Evolutionary conservation across 1,140 invertebrate species (phyloP).

Genomic region (Rhyzopertha dominica): DNA sequence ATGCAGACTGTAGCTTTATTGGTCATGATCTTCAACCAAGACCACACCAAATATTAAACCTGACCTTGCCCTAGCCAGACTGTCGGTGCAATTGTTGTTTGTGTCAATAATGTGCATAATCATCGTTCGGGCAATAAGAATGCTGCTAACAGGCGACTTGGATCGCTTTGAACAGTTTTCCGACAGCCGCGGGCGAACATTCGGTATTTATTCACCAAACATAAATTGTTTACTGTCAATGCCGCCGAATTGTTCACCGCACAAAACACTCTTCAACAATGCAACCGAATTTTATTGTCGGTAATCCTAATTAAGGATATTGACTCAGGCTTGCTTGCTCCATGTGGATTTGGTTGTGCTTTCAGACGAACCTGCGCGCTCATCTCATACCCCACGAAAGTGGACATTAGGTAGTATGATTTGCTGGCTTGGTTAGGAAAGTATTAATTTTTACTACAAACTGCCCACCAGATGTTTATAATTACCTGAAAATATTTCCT

Average conservation of each 20-base stretch:
- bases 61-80: conserved; percentile 34
- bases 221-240: conserved; percentile 23
- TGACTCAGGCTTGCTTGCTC: too few relatives aligned
- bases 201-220: conserved; percentile 20
- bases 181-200: conserved; percentile 19
- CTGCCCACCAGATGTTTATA: too few relatives aligned
- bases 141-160: conserved; percentile 25
- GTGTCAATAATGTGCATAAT: conserved; percentile 34
- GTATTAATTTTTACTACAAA: too few relatives aligned
- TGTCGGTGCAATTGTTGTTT: conserved; percentile 39
- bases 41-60: conserved; percentile 23
- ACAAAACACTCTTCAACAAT: conserved; percentile 14
- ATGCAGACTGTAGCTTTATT: too few relatives aligned
- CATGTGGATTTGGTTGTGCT: too few relatives aligned
- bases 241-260: not conserved
- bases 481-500: too few relatives aligned
- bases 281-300: conserved; percentile 5
- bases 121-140: conserved; percentile 33
- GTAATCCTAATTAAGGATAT: conserved; percentile 10
- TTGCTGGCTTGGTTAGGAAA: too few relatives aligned
- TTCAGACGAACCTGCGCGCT: too few relatives aligned
- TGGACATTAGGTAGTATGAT: too few relatives aligned
- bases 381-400: too few relatives aligned
- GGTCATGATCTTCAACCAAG: too few relatives aligned
- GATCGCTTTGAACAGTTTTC: conserved; percentile 22